phyloP scores from a whole-genome alignment of 1,140 invertebrate species.

The Zophobas morio region DNA sequence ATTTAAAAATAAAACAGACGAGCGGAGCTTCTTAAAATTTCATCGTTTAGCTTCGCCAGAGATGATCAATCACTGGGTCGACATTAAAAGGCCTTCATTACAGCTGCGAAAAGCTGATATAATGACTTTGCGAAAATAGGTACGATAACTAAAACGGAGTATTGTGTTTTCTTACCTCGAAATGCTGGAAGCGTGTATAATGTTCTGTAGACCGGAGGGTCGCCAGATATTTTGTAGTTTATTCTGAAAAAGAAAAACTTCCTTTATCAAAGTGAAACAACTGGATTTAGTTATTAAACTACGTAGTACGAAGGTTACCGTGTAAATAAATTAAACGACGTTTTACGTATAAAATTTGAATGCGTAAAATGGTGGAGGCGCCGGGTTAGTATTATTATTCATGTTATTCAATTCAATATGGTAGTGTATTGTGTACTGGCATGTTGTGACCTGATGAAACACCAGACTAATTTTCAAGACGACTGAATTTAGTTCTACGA shows the following conservation, averaged over 20 bases:
- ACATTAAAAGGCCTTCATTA: constrained; percentile 15
- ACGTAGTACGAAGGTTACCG: no score
- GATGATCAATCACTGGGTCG: constrained; percentile 3
- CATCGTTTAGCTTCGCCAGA: not conserved
- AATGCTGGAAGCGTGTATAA: constrained; percentile 49
- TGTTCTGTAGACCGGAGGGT: constrained; percentile 53
- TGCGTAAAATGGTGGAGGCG: no score
- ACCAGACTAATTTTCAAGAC: no score
- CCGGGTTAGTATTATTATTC: no score
- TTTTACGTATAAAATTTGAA: no score
- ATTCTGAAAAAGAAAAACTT: constrained; percentile 54
- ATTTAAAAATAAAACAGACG: not conserved
- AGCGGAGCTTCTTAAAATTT: not conserved
- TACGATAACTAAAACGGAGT: no score
- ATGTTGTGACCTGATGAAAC: no score
- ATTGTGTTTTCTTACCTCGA: constrained; percentile 50
- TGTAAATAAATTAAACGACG: no score
- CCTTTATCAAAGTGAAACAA: not conserved
- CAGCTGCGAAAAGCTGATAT: not conserved
- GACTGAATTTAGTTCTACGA: no score
- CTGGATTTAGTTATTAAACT: no score
- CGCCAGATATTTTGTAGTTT: constrained; percentile 50
- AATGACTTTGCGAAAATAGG: not conserved
- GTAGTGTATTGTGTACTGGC: no score
- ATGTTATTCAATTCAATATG: no score